A percentile compares a stretch with the other conserved stretches of the same genome.
phyloP scores from a whole-genome alignment of 2,113 vertebrate genomes.

The Hypocryptadius cinnamomeus region DNA sequence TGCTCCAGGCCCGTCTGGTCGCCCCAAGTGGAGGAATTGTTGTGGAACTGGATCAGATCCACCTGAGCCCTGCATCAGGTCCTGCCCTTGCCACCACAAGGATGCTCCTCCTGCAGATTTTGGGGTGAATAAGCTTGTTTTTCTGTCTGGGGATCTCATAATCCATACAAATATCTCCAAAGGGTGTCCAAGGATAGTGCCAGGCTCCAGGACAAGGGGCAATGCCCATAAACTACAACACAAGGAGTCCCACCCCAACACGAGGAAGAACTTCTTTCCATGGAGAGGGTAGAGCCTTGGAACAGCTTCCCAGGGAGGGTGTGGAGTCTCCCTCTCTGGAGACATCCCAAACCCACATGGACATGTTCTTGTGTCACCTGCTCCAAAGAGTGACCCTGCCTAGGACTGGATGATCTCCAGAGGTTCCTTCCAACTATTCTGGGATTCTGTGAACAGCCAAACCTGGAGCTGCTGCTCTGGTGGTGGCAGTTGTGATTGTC shows the following conservation, averaged over 20 bases:
- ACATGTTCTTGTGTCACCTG: not conserved
- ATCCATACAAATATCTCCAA: not conserved
- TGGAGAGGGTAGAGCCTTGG: not conserved
- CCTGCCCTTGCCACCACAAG: not conserved
- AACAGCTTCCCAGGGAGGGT: not conserved
- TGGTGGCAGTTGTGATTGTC: not conserved
- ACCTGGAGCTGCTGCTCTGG: not conserved
- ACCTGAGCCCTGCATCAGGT: rapidly evolving
- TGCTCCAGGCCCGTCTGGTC: not conserved
- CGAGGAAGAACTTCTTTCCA: not conserved
- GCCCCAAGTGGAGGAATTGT: not conserved
- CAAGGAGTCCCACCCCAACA: not conserved
- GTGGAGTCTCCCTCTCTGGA: not conserved
- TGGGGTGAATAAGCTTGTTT: not conserved
- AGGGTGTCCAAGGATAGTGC: not conserved
- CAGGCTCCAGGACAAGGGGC: not conserved
- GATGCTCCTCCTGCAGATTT: not conserved
- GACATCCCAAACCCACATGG: not conserved
- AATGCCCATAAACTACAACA: not conserved
- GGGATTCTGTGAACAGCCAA: not conserved
- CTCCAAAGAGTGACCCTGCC: not conserved
- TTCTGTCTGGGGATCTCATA: not conserved
- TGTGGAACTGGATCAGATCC: not conserved
- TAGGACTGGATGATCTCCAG: not conserved
- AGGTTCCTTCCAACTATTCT: not conserved